phyloP scores from a whole-genome alignment of 1,140 invertebrate genomes.

The Drosophila seguyi region DNA sequence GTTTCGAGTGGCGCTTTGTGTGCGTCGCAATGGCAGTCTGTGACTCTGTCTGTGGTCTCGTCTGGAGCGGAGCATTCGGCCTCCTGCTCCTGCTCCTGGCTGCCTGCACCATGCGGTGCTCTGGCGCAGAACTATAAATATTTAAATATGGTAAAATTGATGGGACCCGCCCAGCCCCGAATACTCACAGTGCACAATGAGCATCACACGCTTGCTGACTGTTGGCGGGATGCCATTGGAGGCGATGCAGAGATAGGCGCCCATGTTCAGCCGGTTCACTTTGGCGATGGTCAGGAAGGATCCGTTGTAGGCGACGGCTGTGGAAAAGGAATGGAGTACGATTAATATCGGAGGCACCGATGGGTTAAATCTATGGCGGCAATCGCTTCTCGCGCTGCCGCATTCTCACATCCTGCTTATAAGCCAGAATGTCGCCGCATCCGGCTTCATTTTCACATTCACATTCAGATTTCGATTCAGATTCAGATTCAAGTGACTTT shows the following conservation, averaged over 20 bases:
- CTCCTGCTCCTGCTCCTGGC: conserved; percentile 7
- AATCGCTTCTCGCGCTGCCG: conserved; percentile 3
- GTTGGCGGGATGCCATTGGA: conserved; percentile 94
- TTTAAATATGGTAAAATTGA: conserved; percentile 83
- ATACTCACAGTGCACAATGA: conserved; percentile 94
- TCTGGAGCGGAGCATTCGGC: conserved; percentile 46
- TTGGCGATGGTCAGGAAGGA: conserved; percentile 91
- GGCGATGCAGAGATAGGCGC: conserved; percentile 95
- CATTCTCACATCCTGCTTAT: conserved; percentile 10
- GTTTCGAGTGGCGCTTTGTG: conserved; percentile 76
- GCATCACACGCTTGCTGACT: conserved; percentile 94
- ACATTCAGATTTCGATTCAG: conserved; percentile 5
- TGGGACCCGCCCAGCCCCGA: conserved; percentile 44
- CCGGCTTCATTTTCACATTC: background rate
- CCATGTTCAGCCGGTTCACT: conserved; percentile 95
- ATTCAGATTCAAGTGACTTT: conserved; percentile 8
- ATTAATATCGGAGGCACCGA: conserved; percentile 16
- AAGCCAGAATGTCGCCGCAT: conserved; percentile 22
- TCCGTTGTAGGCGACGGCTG: conserved; percentile 89
- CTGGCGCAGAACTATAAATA: conserved; percentile 78
- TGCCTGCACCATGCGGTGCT: conserved; percentile 59
- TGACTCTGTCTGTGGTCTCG: conserved; percentile 47
- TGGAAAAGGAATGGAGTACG: conserved; percentile 6
- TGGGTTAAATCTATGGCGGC: conserved; percentile 16
- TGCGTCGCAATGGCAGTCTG: conserved; percentile 39